Evolutionary conservation across 2,113 vertebrate species (phyloP).

Genomic region (Phylloscopus whistleri): DNA sequence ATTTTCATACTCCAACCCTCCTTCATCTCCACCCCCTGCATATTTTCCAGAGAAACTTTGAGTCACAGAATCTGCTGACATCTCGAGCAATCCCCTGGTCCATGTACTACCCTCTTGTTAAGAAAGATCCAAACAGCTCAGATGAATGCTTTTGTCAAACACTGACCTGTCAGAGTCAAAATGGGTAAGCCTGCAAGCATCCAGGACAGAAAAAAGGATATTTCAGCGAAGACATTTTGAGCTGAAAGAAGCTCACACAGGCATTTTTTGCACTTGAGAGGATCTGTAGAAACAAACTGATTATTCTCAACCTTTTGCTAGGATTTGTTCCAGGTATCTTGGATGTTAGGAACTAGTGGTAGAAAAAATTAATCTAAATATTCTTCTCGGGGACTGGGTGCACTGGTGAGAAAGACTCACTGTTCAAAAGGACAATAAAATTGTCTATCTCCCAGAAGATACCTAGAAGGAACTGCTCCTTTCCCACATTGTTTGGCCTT

Average conservation of each 20-base stretch:
- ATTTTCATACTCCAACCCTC: not conserved
- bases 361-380: not conserved
- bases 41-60: not conserved
- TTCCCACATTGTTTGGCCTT: not conserved
- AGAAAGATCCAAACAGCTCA: not conserved
- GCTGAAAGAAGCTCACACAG: not conserved
- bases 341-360: not conserved
- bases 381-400: not conserved
- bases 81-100: not conserved
- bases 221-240: not conserved
- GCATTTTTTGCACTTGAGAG: not conserved
- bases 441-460: not conserved
- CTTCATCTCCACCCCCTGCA: rapidly evolving
- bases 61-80: not conserved
- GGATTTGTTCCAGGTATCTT: not conserved
- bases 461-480: not conserved
- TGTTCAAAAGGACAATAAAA: not conserved
- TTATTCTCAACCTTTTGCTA: not conserved
- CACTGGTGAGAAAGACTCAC: not conserved
- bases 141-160: not conserved
- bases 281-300: not conserved
- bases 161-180: not conserved
- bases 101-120: not conserved
- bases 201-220: not conserved
- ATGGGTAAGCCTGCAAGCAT: not conserved